Conservation (phyloP, 2,113 vertebrate species). For the Solenodon paradoxus region DNA sequence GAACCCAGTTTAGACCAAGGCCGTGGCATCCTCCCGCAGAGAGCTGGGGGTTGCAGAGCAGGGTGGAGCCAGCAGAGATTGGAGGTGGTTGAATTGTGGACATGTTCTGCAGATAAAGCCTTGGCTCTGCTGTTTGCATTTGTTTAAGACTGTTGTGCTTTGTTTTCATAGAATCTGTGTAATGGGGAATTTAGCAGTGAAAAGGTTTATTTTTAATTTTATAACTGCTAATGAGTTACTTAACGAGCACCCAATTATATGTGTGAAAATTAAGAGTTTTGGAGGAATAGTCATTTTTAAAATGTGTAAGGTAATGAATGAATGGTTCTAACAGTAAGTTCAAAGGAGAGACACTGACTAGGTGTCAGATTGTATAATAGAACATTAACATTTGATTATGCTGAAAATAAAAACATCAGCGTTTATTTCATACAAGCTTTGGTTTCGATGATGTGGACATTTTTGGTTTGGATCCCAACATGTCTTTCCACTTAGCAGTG, state of each 20-base stretch:
- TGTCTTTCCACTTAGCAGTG: background rate
- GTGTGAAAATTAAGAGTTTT: background rate
- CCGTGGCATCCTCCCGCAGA: rapidly evolving
- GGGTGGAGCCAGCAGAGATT: rapidly evolving
- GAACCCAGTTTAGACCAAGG: too few species aligned
- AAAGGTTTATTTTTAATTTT: background rate
- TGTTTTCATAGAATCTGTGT: background rate
- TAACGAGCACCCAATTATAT: background rate
- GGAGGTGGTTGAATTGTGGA: background rate
- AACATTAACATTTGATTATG: background rate
- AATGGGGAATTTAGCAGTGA: background rate
- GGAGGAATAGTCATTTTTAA: background rate
- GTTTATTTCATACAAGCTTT: too few species aligned
- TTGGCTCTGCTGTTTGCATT: background rate
- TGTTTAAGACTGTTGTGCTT: background rate
- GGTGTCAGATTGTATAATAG: background rate
- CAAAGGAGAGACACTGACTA: background rate
- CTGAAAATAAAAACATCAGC: background rate
- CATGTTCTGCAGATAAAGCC: background rate
- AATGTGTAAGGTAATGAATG: background rate
- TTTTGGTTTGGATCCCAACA: background rate
- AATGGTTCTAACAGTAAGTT: background rate
- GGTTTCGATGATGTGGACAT: background rate
- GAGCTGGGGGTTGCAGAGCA: background rate
- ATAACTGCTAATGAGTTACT: background rate